phyloP scores from a whole-genome alignment of 2,888 invertebrate species.

The Geophilus truncorum region DNA sequence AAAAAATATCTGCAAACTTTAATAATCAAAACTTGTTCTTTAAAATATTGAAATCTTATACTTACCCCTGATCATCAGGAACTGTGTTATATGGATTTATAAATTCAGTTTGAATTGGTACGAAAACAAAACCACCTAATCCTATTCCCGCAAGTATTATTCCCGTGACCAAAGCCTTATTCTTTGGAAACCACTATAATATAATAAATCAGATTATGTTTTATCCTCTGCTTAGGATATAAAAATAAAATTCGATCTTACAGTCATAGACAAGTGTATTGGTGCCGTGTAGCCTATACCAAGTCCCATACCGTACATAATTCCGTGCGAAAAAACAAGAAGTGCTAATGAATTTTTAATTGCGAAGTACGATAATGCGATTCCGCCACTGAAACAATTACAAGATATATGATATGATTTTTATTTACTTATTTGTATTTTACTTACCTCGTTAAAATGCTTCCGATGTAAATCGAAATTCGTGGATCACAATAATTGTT shows the following conservation, averaged over 20 bases:
- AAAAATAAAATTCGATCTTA: constrained; percentile 39
- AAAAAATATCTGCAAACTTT: constrained; percentile 42
- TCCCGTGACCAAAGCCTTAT: constrained; percentile 47
- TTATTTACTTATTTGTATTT: too few relatives aligned
- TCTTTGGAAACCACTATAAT: constrained; percentile 47
- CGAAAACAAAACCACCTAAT: constrained; percentile 47
- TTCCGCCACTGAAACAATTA: constrained; percentile 44
- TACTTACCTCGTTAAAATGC: constrained; percentile 44
- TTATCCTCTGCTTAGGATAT: too few relatives aligned
- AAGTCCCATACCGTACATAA: constrained; percentile 43
- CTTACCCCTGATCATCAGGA: constrained; percentile 34
- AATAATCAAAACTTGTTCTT: not conserved
- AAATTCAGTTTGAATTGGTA: constrained; percentile 47
- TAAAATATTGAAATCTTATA: not conserved
- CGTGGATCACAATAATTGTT: constrained; percentile 44
- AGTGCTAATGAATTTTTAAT: constrained; percentile 42
- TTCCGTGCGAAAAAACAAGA: constrained; percentile 43
- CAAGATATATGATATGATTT: too few relatives aligned
- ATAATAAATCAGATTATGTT: too few relatives aligned
- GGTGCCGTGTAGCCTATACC: constrained; percentile 46
- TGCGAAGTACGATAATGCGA: constrained; percentile 43
- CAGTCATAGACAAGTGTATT: constrained; percentile 46
- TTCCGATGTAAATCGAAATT: constrained; percentile 43
- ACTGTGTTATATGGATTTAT: constrained; percentile 47
- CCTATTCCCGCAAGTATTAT: constrained; percentile 49